Evolutionary conservation across 1,140 invertebrate species (phyloP).

Genomic region (Zaprionus tsacasi): DNA sequence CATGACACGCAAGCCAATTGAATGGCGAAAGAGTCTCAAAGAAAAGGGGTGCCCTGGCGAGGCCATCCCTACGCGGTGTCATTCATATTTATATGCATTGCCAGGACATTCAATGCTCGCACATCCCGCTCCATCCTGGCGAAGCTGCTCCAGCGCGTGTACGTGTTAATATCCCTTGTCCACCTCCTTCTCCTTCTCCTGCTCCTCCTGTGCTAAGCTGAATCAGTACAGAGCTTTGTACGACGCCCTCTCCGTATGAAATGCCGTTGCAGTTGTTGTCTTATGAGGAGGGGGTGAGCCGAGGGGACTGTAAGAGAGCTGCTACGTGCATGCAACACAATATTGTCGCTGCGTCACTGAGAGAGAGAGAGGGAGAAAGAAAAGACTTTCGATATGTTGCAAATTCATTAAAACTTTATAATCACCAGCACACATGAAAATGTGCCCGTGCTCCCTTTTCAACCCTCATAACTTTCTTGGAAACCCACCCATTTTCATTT

Average conservation of each 20-base stretch:
- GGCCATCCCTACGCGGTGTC: constrained; percentile 29
- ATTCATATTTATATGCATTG: constrained; percentile 70
- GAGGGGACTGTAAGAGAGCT: constrained; percentile 8
- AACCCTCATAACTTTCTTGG: neutral
- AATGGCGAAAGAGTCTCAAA: constrained; percentile 9
- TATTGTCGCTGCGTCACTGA: constrained; percentile 31
- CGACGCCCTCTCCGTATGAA: constrained; percentile 68
- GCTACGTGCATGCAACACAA: constrained; percentile 39
- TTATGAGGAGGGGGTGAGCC: constrained; percentile 1
- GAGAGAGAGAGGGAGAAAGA: neutral
- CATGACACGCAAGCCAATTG: constrained; percentile 53
- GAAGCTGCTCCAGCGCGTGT: constrained; percentile 49
- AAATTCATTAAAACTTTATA: constrained; percentile 82
- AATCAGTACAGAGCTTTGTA: constrained; percentile 30
- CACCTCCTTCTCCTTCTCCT: neutral
- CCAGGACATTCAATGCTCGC: constrained; percentile 57
- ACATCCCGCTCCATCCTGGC: constrained; percentile 41
- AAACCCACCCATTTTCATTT: neutral
- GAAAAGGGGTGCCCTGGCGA: constrained; percentile 13
- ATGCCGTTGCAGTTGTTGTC: constrained; percentile 63
- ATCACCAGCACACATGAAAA: constrained; percentile 15
- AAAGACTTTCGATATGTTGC: constrained; percentile 58
- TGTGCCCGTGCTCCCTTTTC: neutral
- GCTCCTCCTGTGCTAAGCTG: neutral
- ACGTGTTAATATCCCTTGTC: constrained; percentile 73